Evolutionary conservation across 2,888 invertebrate genomes (phyloP).

Genomic region (Stenodema calcarata): DNA sequence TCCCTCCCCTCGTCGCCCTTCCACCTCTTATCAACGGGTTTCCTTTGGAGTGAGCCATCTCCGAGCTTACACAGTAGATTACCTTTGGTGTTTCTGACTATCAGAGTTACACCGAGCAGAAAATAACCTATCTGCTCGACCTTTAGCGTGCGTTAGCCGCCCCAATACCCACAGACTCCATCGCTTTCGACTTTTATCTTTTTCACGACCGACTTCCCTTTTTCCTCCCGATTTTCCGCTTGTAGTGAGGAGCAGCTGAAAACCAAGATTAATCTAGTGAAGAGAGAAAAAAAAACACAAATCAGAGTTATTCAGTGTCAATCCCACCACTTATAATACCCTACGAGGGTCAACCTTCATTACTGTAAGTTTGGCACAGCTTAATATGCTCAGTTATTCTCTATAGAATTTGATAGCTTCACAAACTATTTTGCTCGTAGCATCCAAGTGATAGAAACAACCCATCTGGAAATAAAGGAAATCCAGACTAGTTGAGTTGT

Average conservation of each 20-base stretch:
- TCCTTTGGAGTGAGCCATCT: not conserved
- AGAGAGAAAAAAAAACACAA: too few species aligned
- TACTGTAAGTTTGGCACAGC: too few species aligned
- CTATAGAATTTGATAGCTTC: too few species aligned
- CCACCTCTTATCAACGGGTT: not conserved
- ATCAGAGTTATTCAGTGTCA: too few species aligned
- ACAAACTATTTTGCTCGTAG: too few species aligned
- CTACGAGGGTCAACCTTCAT: too few species aligned
- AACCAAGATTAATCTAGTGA: too few species aligned
- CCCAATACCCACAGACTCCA: conserved; percentile 8
- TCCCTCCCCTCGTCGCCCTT: not conserved
- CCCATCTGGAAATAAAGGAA: too few species aligned
- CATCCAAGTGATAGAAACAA: too few species aligned
- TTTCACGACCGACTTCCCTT: not conserved
- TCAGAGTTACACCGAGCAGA: conserved; percentile 30
- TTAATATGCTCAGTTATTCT: too few species aligned
- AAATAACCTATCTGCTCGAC: conserved; percentile 31
- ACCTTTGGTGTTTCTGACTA: conserved; percentile 12
- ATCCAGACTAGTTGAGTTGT: too few species aligned
- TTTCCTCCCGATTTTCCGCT: not conserved
- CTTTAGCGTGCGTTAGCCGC: conserved; percentile 25
- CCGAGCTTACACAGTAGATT: conserved; percentile 24
- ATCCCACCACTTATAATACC: too few species aligned
- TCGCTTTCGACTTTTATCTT: conserved; percentile 23
- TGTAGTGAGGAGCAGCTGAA: not conserved